Evolutionary conservation across 2,888 invertebrate species (phyloP).

Genomic region (Cryptus armator): DNA sequence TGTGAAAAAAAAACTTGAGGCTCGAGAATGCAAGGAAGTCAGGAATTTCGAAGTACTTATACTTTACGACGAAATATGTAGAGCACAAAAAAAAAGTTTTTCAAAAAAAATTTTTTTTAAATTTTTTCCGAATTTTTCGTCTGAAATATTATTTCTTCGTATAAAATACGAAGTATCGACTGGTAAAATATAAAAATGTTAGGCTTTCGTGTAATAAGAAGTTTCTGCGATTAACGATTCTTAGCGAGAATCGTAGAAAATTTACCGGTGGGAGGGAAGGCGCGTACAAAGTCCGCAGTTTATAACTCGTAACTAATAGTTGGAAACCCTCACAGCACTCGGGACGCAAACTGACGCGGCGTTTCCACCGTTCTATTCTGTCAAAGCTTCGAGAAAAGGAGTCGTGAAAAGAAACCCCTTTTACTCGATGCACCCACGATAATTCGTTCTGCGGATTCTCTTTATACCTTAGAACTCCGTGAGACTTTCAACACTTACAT

Average conservation of each 20-base stretch:
- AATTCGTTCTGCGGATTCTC: constrained; percentile 2
- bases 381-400: neutral
- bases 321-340: neutral
- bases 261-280: neutral
- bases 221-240: neutral
- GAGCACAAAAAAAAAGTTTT: no score
- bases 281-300: neutral
- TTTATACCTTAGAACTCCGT: neutral
- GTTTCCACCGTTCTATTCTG: neutral
- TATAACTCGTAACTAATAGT: neutral
- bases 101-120: no score
- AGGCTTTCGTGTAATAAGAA: neutral
- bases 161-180: neutral
- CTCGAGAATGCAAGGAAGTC: neutral
- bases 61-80: neutral
- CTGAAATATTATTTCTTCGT: neutral
- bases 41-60: neutral
- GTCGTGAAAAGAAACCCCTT: neutral
- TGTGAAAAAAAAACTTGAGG: neutral
- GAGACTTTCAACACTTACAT: neutral
- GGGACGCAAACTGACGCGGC: neutral
- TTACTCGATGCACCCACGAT: neutral
- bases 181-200: neutral
- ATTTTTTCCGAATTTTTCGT: neutral
- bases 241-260: neutral